Percentiles rank a stretch among this genome's conserved stretches.
These are phyloP conservation scores for Pedicia rivosa DNA, from an alignment of 2,888 invertebrate species.

Conservation along the genomic window DNA sequence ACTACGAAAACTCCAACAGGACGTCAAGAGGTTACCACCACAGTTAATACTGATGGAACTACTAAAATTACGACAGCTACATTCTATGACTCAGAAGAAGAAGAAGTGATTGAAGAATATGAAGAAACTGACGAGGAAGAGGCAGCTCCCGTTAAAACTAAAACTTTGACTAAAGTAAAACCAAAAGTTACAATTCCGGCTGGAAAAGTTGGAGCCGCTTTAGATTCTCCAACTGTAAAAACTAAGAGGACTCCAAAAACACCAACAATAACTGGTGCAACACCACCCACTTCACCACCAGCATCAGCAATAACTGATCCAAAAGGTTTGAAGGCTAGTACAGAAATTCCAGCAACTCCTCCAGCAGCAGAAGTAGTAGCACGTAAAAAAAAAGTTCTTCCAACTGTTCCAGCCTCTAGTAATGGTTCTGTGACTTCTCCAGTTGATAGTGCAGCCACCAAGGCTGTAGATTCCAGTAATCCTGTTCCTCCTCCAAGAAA, in stretches of 20 bases:
- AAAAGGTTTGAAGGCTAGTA: background rate
- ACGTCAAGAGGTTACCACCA: slow-evolving; percentile 24
- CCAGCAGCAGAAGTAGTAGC: background rate
- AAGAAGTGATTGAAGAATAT: slow-evolving; percentile 28
- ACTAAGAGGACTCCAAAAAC: slow-evolving; percentile 6
- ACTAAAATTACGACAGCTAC: slow-evolving; percentile 28
- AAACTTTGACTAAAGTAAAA: background rate
- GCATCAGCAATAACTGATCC: background rate
- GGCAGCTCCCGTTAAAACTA: background rate
- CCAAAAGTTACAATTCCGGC: too few relatives aligned
- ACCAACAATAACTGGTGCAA: slow-evolving; percentile 7
- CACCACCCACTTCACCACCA: slow-evolving; percentile 6
- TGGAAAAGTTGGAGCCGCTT: too few relatives aligned
- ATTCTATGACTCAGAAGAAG: slow-evolving; percentile 27
- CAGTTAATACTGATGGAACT: slow-evolving; percentile 27
- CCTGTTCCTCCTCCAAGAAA: slow-evolving; percentile 39
- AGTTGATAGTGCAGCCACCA: too few relatives aligned
- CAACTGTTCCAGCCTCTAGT: slow-evolving; percentile 6
- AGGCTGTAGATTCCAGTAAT: slow-evolving; percentile 19
- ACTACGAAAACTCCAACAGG: slow-evolving; percentile 4
- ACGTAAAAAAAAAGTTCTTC: slow-evolving; percentile 8
- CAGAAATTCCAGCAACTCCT: slow-evolving; percentile 2
- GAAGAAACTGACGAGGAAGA: slow-evolving; percentile 8
- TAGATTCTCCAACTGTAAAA: too few relatives aligned
- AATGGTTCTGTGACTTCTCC: too few relatives aligned